Base-by-base conservation (phyloP, 2,888 invertebrate genomes). In the Epirrita christyi region DNA sequence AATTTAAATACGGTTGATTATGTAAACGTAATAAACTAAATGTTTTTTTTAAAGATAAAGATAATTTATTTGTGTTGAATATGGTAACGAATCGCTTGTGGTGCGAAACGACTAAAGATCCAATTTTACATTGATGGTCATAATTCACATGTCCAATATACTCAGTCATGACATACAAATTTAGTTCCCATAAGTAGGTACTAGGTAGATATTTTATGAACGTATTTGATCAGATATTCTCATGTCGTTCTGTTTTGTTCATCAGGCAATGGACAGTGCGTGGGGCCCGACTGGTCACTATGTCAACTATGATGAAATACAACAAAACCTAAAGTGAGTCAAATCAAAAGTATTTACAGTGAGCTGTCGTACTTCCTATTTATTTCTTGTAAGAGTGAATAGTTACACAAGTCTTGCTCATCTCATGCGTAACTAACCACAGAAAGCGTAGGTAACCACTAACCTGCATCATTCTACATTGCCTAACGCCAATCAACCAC, bases 271-370 rank as follows among this genome's bases (percentile, higher is more conserved):
- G 81, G 92, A 92, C 66, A 88, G 89, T 66, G 91, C 92, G 5
- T 92, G 92, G 91, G 92, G 92, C 34, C 88, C 90, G 0, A 82
- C 88, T 41, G 92, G 92, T 2, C 96, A 97, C 80, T 97, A 97
- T 81, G 96, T 96, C 65, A 97, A 97, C 85, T 96, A 96, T 73
- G 96, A 96, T 80, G 97, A 97, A 86, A 94, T 97, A 73, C 96
- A 96, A 85, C 96, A 95, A 75, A 96, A 96, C 82, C 92, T 96
- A 72, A 96, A 96, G 96, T 96, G 91, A 94, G 93, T 88, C 65
- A 53, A 64, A 61, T 57, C 44, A 51, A 42, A 57, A 52, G 49
- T 48, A 47, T 6, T 1, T 37, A 34, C 32, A 38, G 49, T 56
- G 46, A 32, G 44, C 14, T 11, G 29, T 32, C 29, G 14, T 13